Base-by-base conservation (phyloP, 1,140 invertebrate species). In the Pararge aegeria region DNA sequence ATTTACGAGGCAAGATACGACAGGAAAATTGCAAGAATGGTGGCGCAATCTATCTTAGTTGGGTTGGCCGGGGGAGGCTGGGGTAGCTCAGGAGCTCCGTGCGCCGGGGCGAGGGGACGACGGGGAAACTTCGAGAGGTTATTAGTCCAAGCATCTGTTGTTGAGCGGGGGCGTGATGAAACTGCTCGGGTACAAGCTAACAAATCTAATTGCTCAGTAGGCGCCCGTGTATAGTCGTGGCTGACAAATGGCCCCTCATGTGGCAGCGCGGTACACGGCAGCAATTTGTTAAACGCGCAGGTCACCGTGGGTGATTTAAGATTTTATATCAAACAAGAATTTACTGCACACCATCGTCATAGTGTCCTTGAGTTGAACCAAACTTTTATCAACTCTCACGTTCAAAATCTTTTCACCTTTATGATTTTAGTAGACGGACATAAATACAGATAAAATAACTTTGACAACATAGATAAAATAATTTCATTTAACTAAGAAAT, bases 11-110 rank as follows among this genome's bases (percentile, higher is more conserved):
- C 90, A 93, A 93, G 93, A 93, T 93, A 93, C 93, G 93, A 94
- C 93, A 94, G 93, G 92, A 93, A 94, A 93, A 94, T 94, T 94
- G 93, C 93, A 93, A 94, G 93, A 94, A 94, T 94, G 93, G 93
- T 92, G 92, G 93, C 92, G 92, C 93, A 93, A 94, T 93, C 93
- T 93, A 93, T 94, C 93, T 93, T 91, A 90, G 90, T 91, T 90
- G 89, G 88, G 89, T 87, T 75, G 83, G 78, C 75, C 73, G 77
- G 75, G 78, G 89, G 84, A 85, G 84, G 80, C 74, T 80, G 83
- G 81, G 82, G 78, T 74, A 70, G 70, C 66, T 73, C 65, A 73
- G 74, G 69, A 66, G 76, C 70, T 67, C 67, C 49, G 70, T 64
- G 71, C 73, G 61, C 54, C 30, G 63, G 61, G 69, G 64, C 15